phyloP scores from a whole-genome alignment of 2,797 vertebrate species.

The Sarcophilus harrisii region DNA sequence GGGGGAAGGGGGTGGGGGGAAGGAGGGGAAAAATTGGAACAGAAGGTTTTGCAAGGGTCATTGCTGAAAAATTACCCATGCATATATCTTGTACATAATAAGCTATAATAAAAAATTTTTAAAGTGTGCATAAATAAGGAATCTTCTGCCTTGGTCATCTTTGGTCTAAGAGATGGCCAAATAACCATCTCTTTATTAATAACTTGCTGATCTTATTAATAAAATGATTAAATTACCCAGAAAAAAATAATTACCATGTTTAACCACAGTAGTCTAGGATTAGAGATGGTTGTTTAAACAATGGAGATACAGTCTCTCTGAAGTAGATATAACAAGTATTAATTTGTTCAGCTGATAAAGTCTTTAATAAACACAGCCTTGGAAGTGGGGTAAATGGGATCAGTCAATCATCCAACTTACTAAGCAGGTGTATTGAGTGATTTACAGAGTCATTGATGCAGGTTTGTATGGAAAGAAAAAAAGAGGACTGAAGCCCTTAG shows the following conservation, averaged over 20 bases:
- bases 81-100: too few species aligned
- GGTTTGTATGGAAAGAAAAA: neutral
- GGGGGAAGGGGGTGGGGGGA: too few species aligned
- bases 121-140: too few species aligned
- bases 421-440: neutral
- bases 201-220: constrained; percentile 9
- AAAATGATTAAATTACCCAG: too few species aligned
- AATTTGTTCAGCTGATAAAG: neutral
- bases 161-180: too few species aligned
- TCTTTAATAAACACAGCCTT: constrained; percentile 13
- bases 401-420: neutral
- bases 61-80: too few species aligned
- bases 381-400: neutral
- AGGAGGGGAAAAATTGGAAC: too few species aligned
- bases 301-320: constrained; percentile 51
- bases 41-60: too few species aligned
- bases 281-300: constrained; percentile 64
- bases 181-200: too few species aligned
- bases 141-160: too few species aligned
- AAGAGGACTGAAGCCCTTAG: neutral
- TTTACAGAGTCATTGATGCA: neutral
- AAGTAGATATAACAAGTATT: constrained; percentile 19
- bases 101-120: too few species aligned
- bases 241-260: constrained; percentile 48
- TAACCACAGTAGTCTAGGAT: constrained; percentile 65